These are phyloP conservation scores for Deilephila elpenor DNA, from an alignment of 2,888 invertebrate species.

Conservation along the genomic window DNA sequence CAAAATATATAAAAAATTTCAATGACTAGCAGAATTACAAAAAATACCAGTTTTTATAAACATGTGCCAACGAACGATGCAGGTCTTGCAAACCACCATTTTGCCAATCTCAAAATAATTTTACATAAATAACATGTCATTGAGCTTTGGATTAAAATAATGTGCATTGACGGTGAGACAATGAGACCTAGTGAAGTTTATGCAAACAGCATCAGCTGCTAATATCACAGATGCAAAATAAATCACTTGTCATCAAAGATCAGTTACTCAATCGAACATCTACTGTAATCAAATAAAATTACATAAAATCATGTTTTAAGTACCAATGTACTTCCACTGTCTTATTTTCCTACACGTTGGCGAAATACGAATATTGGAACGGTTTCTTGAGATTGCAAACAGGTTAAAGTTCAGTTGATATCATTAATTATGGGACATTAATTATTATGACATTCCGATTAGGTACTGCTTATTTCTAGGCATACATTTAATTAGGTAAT, in stretches of 20 bases:
- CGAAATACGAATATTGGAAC: not conserved
- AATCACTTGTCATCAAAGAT: conserved; percentile 50
- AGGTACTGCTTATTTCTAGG: too few species aligned
- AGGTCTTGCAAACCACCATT: not conserved
- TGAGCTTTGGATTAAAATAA: conserved; percentile 53
- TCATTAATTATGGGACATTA: not conserved
- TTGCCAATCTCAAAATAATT: conserved; percentile 12
- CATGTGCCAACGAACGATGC: not conserved
- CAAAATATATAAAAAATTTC: too few species aligned
- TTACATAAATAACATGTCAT: conserved; percentile 37
- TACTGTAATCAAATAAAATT: conserved; percentile 4
- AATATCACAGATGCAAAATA: conserved; percentile 81
- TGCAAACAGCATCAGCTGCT: conserved; percentile 76
- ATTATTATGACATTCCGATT: not conserved
- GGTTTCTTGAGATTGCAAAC: not conserved
- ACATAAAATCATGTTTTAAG: not conserved
- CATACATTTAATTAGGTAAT: too few species aligned
- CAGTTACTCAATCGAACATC: conserved; percentile 15
- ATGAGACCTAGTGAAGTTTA: conserved; percentile 61
- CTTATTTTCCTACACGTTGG: not conserved
- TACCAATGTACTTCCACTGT: not conserved
- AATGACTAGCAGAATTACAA: too few species aligned
- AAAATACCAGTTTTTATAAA: not conserved
- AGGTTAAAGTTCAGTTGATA: not conserved
- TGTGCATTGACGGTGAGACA: conserved; percentile 36